Evolutionary conservation across 2,797 vertebrate species (phyloP).

Genomic region (Mormyrus hasselquistii): DNA sequence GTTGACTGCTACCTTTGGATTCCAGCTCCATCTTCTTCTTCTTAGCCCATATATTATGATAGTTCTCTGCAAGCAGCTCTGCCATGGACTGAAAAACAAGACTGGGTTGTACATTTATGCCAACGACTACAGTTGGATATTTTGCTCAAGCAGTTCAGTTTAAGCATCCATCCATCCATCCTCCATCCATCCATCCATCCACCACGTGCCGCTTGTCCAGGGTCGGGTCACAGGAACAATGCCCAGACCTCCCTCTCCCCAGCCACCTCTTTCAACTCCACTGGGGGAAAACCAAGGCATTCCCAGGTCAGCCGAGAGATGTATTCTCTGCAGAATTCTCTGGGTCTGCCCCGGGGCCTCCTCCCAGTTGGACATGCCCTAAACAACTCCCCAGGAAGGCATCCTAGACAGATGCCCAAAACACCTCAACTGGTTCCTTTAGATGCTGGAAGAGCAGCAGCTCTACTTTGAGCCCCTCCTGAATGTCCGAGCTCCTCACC

Average conservation of each 20-base stretch:
- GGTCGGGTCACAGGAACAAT: neutral
- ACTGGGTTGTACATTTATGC: neutral
- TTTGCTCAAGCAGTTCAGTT: neutral
- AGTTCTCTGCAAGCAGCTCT: constrained; percentile 93
- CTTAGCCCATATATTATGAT: constrained; percentile 93
- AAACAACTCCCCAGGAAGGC: neutral
- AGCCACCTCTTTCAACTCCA: neutral
- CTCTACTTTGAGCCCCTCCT: neutral
- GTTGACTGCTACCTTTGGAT: constrained; percentile 76
- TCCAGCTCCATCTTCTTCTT: constrained; percentile 90
- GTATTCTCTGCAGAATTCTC: neutral
- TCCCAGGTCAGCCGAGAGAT: neutral
- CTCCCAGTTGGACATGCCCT: neutral
- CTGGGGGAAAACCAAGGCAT: neutral
- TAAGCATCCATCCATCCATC: neutral
- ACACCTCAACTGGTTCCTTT: neutral
- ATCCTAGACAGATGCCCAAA: neutral
- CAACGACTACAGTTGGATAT: neutral
- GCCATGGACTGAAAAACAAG: constrained; percentile 77
- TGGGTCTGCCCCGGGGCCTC: neutral
- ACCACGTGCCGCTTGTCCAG: neutral
- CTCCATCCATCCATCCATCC: neutral
- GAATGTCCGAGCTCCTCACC: neutral
- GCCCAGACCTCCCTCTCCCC: neutral
- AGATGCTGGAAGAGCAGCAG: neutral